Evolutionary conservation across 2,888 invertebrate species (phyloP), one percentile per base, ranked within the genome.

Genomic region (Ptychoptera albimana): DNA sequence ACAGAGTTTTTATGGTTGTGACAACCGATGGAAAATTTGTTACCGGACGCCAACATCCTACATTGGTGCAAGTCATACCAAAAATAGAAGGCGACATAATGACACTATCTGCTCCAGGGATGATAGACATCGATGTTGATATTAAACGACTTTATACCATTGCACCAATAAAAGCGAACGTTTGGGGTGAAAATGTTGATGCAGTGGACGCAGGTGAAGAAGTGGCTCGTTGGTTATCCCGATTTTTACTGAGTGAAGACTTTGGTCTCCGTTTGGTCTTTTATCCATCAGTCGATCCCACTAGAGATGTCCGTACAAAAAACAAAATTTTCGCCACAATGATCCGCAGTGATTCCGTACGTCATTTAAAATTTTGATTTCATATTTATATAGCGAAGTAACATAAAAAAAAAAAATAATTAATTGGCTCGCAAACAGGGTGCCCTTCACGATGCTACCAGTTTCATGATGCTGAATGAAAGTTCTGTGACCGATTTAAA

Each of bases 171-270:
- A 64, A 58, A 7, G 70, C 72, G 0, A 55, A 58, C 2, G 70
- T 77, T 6, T 77, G 77, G 76, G 66, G 68, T 16, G 64, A 66
- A n/a, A 53, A 62, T 1, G 73, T 81, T 2, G 62, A 70, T 0
- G 77, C 78, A 0, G 66, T 73, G 42, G 83, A 85, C 57, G 83
- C 83, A 60, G 85, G 85, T 1, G 74, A 75, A 50, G 75, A 75
- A 52, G 74, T 72, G 1, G 74, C 78, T 5, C 70, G 74, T 44
- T 86, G 85, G 85, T 63, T 85, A 51, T 74, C 77, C 3, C 72
- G 65, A 44, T 66, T 70, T 50, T 55, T 77, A 42, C 60, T 72
- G 38, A 64, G 67, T 43, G 66, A 72, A 38, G 60, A 69, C 39
- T 56, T 54, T 4, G 72, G 66, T 11, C 67, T 70, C 43, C 66